phyloP scores from a whole-genome alignment of 2,888 invertebrate genomes.

The Eupithecia subfuscata region DNA sequence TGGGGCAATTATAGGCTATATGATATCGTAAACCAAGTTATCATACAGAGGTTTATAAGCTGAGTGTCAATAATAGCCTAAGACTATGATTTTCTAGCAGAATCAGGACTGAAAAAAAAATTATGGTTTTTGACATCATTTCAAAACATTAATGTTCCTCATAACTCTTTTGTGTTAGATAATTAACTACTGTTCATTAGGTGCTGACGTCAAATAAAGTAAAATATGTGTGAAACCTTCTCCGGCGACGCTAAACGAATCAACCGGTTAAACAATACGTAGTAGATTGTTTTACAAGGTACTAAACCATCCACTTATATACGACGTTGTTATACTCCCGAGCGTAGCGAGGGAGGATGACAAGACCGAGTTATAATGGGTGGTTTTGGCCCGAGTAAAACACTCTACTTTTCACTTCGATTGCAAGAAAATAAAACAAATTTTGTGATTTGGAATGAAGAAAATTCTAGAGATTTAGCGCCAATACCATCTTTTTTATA shows the following conservation, averaged over 20 bases:
- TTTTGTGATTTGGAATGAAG: too few relatives aligned
- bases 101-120: background rate
- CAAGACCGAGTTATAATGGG: too few relatives aligned
- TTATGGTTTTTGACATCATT: background rate
- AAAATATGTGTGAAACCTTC: too few relatives aligned
- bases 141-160: background rate
- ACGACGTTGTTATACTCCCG: too few relatives aligned
- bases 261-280: background rate
- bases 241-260: background rate
- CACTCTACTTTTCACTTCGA: too few relatives aligned
- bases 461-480: too few relatives aligned
- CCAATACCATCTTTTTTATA: too few relatives aligned
- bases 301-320: too few relatives aligned
- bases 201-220: background rate
- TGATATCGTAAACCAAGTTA: background rate
- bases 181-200: background rate
- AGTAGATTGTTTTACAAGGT: too few relatives aligned
- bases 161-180: background rate
- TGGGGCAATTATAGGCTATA: slow-evolving; percentile 9
- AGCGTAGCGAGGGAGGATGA: too few relatives aligned
- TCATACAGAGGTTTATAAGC: background rate
- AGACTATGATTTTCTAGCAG: background rate
- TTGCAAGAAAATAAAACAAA: too few relatives aligned
- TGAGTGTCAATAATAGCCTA: background rate
- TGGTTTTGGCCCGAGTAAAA: too few relatives aligned